Base-by-base conservation (phyloP, 1,140 invertebrate genomes). In the Steinernema feltiae region DNA sequence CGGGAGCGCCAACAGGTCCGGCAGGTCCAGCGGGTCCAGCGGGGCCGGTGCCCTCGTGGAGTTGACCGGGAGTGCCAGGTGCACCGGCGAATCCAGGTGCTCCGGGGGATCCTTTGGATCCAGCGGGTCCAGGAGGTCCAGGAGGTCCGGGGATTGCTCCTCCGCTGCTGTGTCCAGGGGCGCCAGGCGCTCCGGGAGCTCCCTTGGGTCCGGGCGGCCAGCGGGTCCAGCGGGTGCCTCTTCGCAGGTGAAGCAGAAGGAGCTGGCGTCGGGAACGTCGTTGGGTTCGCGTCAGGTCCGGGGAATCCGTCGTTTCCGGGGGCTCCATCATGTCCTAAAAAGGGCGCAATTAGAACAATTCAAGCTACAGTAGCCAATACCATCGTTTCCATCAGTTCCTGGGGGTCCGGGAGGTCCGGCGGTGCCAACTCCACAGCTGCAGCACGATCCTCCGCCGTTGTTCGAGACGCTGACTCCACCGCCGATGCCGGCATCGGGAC, bases 181-280 rank as follows among this genome's bases (percentile, higher is more conserved):
- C 53, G 7, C 71, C 78, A 78, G 31, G 76, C 76, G 75, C 73
- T 77, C 75, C 78, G 78, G 78, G 78, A 78, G 71, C 7, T 15
- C 53, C 77, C 76, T 27, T 81, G 75, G 48, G 78, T 63, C 73
- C 70, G 63, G 78, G 75, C 71, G 73, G 71, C 53, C 53, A 53
- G 71, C 76, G 48, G 76, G 78, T 29, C 77, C 75, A 70, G 46
- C 41, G 41, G 74, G 48, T 35, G 78, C 78, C 70, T 79, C 78
- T 73, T 72, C 78, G 76, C 78, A 79, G 32, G 76, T 73, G 63
- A 71, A 78, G 73, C 78, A 79, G 74, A 77, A 73, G 48, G 74
- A 53, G 29, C 63, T 53, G 31, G 69, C 75, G 32, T 78, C 69
- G 1, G 77, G 77, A 0, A 32, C 48, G 0, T 71, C 77, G 31